phyloP scores from a whole-genome alignment of 2,888 invertebrate species.

The Folsomia manolachei region DNA sequence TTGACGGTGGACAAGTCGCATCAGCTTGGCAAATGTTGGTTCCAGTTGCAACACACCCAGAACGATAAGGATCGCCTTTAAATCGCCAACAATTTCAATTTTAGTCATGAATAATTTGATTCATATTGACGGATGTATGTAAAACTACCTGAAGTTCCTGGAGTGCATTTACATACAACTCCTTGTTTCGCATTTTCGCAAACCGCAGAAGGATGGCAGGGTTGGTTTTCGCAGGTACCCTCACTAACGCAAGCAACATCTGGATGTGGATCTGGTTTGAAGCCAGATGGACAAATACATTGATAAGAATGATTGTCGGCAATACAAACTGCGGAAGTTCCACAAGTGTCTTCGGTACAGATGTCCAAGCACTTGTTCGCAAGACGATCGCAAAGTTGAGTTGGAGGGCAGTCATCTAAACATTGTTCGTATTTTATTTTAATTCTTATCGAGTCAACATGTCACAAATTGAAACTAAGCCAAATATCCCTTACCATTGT shows the following conservation, averaged over 20 bases:
- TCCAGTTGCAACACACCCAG: conserved; percentile 75
- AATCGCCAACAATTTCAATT: neutral
- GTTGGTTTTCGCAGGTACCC: conserved; percentile 52
- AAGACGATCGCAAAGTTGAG: conserved; percentile 76
- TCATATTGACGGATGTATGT: neutral
- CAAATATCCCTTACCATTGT: conserved; percentile 60
- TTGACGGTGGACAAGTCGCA: conserved; percentile 71
- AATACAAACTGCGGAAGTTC: conserved; percentile 81
- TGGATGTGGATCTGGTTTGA: conserved; percentile 74
- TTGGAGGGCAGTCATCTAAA: conserved; percentile 70
- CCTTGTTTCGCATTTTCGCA: conserved; percentile 67
- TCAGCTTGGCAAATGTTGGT: conserved; percentile 66
- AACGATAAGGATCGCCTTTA: conserved; percentile 71
- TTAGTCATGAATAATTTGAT: neutral
- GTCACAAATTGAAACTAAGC: neutral
- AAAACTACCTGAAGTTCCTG: conserved; percentile 54
- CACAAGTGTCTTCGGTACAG: conserved; percentile 78
- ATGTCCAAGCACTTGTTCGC: conserved; percentile 78
- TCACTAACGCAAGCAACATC: conserved; percentile 71
- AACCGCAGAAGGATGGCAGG: conserved; percentile 76
- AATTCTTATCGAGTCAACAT: too few relatives aligned
- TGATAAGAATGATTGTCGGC: conserved; percentile 76
- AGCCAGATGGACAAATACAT: conserved; percentile 84
- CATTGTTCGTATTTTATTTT: neutral
- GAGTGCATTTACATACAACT: conserved; percentile 74